phyloP scores from a whole-genome alignment of 2,888 invertebrate species.

The Reticulitermes lucifugus region DNA sequence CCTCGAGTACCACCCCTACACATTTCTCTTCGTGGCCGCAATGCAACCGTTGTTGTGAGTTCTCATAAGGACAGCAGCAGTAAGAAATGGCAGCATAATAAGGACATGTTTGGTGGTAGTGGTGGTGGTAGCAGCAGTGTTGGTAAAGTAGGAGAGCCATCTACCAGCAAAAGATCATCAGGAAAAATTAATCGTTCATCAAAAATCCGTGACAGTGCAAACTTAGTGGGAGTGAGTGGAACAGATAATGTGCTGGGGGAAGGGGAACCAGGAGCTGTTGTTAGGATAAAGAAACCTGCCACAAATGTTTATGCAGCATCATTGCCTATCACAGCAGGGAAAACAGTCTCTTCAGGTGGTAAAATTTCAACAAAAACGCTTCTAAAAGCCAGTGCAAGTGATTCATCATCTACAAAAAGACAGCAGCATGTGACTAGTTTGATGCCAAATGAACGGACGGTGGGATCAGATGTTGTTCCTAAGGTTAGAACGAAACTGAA shows the following conservation, averaged over 20 bases:
- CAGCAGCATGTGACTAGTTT: slow-evolving; percentile 20
- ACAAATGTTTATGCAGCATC: slow-evolving; percentile 33
- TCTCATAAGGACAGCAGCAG: slow-evolving; percentile 69
- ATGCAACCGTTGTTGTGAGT: slow-evolving; percentile 82
- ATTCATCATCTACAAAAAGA: slow-evolving; percentile 26
- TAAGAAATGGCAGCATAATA: slow-evolving; percentile 49
- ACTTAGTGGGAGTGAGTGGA: slow-evolving; percentile 1
- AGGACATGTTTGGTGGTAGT: slow-evolving; percentile 40
- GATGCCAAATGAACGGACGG: slow-evolving; percentile 43
- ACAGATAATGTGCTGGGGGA: neutral
- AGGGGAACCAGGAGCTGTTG: slow-evolving; percentile 20
- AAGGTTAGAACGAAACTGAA: slow-evolving; percentile 48
- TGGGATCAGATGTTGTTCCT: slow-evolving; percentile 32
- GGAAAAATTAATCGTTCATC: slow-evolving; percentile 48
- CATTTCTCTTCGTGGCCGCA: slow-evolving; percentile 86
- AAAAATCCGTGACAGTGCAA: slow-evolving; percentile 47
- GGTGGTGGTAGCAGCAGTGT: slow-evolving; percentile 30
- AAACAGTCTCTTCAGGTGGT: slow-evolving; percentile 24
- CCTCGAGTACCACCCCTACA: slow-evolving; percentile 89
- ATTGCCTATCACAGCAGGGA: neutral
- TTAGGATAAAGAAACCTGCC: slow-evolving; percentile 46
- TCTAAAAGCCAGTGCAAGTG: slow-evolving; percentile 39
- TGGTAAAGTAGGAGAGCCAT: slow-evolving; percentile 16
- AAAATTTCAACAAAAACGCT: slow-evolving; percentile 44
- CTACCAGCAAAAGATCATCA: slow-evolving; percentile 36